Conservation (phyloP, 2,797 vertebrate species). For the Lutjanus argentimaculatus region DNA sequence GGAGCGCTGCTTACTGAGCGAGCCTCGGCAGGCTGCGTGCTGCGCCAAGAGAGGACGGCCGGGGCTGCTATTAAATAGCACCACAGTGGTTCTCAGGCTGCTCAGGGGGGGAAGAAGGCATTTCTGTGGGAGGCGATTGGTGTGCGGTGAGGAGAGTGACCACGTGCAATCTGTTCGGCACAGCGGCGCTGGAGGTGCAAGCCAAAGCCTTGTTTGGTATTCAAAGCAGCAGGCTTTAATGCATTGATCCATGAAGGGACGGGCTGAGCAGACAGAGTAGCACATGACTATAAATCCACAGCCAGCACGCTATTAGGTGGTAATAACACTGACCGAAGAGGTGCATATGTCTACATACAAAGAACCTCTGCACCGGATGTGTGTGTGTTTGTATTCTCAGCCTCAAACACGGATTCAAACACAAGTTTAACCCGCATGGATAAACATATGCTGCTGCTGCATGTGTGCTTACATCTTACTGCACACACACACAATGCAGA, state of each 20-base stretch:
- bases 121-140: constrained; percentile 58
- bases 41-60: constrained; percentile 59
- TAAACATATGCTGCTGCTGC: constrained; percentile 2
- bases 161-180: constrained; percentile 66
- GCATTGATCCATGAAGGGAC: constrained; percentile 82
- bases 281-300: constrained; percentile 74
- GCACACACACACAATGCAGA: constrained; percentile 6
- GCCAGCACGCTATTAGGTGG: constrained; percentile 63
- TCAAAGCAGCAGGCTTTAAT: constrained; percentile 73
- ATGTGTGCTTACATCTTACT: neutral
- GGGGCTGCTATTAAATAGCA: constrained; percentile 70
- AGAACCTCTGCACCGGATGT: constrained; percentile 32
- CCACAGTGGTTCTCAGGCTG: constrained; percentile 44
- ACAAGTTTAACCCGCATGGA: constrained; percentile 6
- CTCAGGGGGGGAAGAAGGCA: constrained; percentile 25
- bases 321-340: constrained; percentile 62
- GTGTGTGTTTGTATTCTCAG: constrained; percentile 34
- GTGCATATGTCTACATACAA: constrained; percentile 46
- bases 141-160: constrained; percentile 62
- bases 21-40: constrained; percentile 54
- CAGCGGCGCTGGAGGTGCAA: constrained; percentile 63
- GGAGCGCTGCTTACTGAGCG: constrained; percentile 53
- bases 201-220: constrained; percentile 76
- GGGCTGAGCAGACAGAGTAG: constrained; percentile 65
- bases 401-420: constrained; percentile 32